Evolutionary conservation across 53 echinoderm and acorn worm genomes (phyloP).

Genomic region (Apostichopus leukothele): DNA sequence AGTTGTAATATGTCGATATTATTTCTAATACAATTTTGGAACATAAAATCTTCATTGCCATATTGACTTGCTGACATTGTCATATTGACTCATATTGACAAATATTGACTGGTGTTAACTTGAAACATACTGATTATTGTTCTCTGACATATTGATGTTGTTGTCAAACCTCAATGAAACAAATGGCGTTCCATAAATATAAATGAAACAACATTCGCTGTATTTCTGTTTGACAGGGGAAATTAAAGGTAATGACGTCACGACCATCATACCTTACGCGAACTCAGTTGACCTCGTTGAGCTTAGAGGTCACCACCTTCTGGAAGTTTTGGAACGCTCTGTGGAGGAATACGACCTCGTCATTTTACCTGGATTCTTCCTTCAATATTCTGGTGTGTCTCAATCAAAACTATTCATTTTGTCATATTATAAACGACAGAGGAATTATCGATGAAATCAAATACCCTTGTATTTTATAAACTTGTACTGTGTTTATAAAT

Average conservation of each 20-base stretch:
- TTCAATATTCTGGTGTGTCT: background rate
- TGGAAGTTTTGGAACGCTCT: slow-evolving; percentile 68
- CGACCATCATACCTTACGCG: slow-evolving; percentile 71
- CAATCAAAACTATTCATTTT: too few relatives aligned
- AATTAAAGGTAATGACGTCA: slow-evolving; percentile 66
- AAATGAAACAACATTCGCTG: too few relatives aligned
- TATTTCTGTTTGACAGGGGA: slow-evolving; percentile 55
- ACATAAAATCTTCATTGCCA: background rate
- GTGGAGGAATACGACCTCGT: slow-evolving; percentile 55
- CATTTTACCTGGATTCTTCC: background rate
- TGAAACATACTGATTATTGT: background rate
- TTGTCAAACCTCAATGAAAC: too few relatives aligned
- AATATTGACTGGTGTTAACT: background rate
- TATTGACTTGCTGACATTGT: too few relatives aligned
- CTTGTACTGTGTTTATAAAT: too few relatives aligned
- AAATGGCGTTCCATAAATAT: too few relatives aligned
- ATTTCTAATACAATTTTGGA: background rate
- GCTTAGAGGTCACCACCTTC: slow-evolving; percentile 62
- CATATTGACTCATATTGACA: too few relatives aligned
- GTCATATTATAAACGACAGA: too few relatives aligned
- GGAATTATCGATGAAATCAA: too few relatives aligned
- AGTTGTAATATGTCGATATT: background rate
- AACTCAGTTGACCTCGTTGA: slow-evolving; percentile 80
- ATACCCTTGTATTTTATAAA: too few relatives aligned
- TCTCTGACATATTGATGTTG: too few relatives aligned